Evolutionary conservation across 1,140 invertebrate genomes (phyloP).

Genomic region (Elymnias hypermnestra): DNA sequence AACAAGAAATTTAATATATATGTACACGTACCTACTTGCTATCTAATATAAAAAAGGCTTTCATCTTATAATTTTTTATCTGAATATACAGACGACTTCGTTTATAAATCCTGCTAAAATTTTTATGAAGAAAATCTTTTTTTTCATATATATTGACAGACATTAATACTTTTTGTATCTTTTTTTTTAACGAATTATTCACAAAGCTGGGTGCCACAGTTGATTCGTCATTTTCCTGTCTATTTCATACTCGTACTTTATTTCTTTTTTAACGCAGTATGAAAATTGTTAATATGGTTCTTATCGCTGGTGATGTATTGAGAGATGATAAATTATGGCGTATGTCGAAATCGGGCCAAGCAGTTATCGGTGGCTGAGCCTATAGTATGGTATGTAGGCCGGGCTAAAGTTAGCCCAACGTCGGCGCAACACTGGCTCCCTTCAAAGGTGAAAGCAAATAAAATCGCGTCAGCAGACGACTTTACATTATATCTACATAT

Average conservation of each 20-base stretch:
- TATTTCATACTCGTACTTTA: no score
- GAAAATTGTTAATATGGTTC: background rate
- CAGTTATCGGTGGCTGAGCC: slow-evolving; percentile 47
- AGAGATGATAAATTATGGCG: slow-evolving; percentile 10
- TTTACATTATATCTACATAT: slow-evolving; percentile 15
- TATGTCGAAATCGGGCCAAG: slow-evolving; percentile 59
- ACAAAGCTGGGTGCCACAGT: no score
- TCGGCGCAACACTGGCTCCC: slow-evolving; percentile 37
- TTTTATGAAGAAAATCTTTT: no score
- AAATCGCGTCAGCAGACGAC: slow-evolving; percentile 1
- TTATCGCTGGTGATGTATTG: background rate
- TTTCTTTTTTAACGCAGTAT: no score
- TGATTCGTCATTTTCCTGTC: no score
- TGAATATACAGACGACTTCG: no score
- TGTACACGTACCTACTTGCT: background rate
- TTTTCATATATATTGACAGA: no score
- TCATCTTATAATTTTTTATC: background rate
- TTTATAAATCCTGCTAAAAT: no score
- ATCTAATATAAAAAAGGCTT: background rate
- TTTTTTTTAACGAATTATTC: no score
- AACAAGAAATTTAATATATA: background rate
- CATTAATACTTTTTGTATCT: no score
- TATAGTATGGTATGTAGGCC: slow-evolving; percentile 51
- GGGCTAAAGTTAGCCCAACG: slow-evolving; percentile 62
- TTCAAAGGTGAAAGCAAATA: slow-evolving; percentile 44